phyloP scores from a whole-genome alignment of 2,888 invertebrate species.

The Eristalinus sepulchralis region DNA sequence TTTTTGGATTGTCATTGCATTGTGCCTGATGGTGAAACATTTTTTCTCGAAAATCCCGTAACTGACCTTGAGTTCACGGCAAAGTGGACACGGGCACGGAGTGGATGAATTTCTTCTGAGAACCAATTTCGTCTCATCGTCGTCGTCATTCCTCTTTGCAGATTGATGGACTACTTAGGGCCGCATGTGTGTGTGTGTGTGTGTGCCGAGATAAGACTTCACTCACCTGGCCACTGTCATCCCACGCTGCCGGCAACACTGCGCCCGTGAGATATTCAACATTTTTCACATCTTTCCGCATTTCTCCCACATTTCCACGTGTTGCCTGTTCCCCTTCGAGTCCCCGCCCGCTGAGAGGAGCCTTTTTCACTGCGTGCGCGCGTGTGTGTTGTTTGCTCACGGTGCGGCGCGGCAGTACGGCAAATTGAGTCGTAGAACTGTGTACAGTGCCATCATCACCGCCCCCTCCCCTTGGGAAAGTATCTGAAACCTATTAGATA shows the following conservation, averaged over 20 bases:
- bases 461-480: neutral
- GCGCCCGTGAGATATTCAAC: neutral
- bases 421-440: conserved; percentile 32
- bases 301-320: conserved; percentile 58
- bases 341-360: neutral
- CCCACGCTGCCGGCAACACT: conserved; percentile 32
- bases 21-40: conserved; percentile 20
- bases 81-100: neutral
- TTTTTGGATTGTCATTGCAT: neutral
- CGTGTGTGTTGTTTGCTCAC: neutral
- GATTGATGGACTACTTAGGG: conserved; percentile 21
- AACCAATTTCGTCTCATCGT: conserved; percentile 30
- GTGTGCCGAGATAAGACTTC: neutral
- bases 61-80: neutral
- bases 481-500: conserved; percentile 47
- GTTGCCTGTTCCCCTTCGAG: conserved; percentile 29
- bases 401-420: conserved; percentile 3
- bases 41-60: neutral
- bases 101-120: conserved; percentile 7
- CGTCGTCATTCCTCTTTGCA: conserved; percentile 28
- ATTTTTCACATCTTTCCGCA: conserved; percentile 2
- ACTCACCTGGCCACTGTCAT: conserved; percentile 1
- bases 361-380: neutral
- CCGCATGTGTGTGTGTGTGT: neutral
- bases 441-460: neutral